phyloP scores from a whole-genome alignment of 2,797 vertebrate genomes.

The Anas acuta region DNA sequence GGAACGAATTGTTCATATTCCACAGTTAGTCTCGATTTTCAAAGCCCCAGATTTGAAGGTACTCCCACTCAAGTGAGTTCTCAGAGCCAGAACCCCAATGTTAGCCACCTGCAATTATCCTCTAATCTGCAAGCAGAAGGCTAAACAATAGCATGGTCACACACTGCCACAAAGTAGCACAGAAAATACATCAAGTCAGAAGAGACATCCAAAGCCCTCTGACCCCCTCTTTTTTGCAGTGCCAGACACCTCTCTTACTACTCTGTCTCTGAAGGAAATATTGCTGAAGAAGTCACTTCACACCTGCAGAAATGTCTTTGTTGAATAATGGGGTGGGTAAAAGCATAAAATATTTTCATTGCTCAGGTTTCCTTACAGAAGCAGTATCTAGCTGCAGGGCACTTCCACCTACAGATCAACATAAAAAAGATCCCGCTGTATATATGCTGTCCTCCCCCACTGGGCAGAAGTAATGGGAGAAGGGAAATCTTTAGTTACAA shows the following conservation, averaged over 20 bases:
- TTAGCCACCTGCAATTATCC: neutral
- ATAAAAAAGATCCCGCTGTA: conserved; percentile 62
- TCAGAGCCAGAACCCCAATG: neutral
- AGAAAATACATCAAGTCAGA: neutral
- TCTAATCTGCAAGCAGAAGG: neutral
- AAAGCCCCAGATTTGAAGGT: neutral
- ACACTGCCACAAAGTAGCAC: neutral
- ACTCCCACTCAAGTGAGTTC: neutral
- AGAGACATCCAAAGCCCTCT: neutral
- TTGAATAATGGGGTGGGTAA: conserved; percentile 46
- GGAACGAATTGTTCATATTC: neutral
- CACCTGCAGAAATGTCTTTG: conserved; percentile 65
- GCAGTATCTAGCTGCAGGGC: conserved; percentile 62
- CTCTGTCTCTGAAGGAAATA: neutral
- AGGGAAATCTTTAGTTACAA: conserved; percentile 64
- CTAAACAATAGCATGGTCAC: neutral
- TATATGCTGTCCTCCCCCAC: conserved; percentile 68
- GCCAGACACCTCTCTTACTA: neutral
- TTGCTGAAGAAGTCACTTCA: conserved; percentile 48
- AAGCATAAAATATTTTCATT: conserved; percentile 69
- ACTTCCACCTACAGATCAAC: conserved; percentile 65
- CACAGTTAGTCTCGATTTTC: neutral
- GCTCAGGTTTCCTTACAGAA: conserved; percentile 59
- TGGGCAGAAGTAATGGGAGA: conserved; percentile 60
- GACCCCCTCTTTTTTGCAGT: neutral